These are phyloP conservation scores for Agriopis marginaria DNA, from an alignment of 2,888 invertebrate species.

Conservation along the genomic window DNA sequence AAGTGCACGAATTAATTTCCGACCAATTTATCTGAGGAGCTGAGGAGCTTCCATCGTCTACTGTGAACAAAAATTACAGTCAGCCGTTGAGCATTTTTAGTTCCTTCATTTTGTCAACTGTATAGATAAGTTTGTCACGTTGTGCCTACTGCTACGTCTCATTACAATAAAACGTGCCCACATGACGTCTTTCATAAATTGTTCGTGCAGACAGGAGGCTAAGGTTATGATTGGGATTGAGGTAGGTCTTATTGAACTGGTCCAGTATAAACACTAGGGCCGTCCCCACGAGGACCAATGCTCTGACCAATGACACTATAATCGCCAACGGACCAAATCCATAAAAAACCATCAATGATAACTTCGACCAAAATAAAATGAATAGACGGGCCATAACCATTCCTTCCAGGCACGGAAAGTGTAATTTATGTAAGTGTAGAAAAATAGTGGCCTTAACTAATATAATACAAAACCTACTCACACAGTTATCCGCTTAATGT, in stretches of 20 bases:
- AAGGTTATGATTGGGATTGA: background rate
- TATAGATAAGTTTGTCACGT: background rate
- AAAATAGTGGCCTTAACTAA: no score
- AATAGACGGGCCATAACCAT: no score
- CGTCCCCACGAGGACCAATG: no score
- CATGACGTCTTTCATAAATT: background rate
- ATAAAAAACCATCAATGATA: no score
- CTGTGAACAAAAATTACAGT: background rate
- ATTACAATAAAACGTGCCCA: background rate
- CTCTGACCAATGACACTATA: no score
- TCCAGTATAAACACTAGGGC: no score
- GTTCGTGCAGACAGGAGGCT: background rate
- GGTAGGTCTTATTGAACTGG: background rate
- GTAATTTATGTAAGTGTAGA: no score
- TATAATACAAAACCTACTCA: no score
- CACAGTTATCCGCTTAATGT: no score
- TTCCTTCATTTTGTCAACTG: background rate
- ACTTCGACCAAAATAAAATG: no score
- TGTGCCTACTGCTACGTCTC: background rate
- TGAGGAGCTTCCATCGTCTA: background rate
- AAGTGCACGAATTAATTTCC: background rate
- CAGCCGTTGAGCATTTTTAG: background rate
- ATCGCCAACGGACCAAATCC: no score
- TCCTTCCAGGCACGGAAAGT: no score
- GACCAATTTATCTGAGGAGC: background rate